Evolutionary conservation across 2,888 invertebrate genomes (phyloP).

Genomic region (Phengaris alcon): DNA sequence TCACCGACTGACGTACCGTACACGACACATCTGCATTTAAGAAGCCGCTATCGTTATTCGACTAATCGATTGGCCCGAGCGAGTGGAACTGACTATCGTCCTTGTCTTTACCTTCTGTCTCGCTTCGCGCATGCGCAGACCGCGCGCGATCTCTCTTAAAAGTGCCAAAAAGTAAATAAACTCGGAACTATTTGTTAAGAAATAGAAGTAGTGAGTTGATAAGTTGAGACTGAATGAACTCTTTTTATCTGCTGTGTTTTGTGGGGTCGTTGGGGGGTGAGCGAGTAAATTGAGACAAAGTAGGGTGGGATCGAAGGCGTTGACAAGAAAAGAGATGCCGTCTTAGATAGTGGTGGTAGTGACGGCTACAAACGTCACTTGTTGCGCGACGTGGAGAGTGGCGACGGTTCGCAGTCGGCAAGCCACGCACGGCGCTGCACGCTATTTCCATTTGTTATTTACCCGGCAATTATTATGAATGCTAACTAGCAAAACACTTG

Average conservation of each 20-base stretch:
- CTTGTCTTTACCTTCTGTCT: conserved; percentile 58
- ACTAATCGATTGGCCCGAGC: conserved; percentile 79
- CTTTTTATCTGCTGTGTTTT: not conserved
- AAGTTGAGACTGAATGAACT: not conserved
- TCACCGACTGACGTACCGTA: conserved; percentile 73
- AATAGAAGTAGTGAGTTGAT: conserved; percentile 44
- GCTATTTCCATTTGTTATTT: conserved; percentile 56
- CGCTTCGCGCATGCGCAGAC: conserved; percentile 63
- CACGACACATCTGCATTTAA: conserved; percentile 80
- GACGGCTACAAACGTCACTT: conserved; percentile 34
- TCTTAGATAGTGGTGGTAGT: conserved; percentile 53
- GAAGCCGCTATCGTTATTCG: conserved; percentile 80
- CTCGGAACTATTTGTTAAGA: conserved; percentile 66
- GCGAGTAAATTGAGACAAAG: not conserved
- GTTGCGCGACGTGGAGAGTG: conserved; percentile 15
- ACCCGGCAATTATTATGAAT: conserved; percentile 57
- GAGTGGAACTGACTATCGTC: conserved; percentile 67
- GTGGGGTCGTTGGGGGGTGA: not conserved
- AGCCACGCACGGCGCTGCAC: conserved; percentile 71
- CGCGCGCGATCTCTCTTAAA: conserved; percentile 61
- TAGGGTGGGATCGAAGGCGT: conserved; percentile 5
- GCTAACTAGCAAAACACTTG: conserved; percentile 39
- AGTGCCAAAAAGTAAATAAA: conserved; percentile 77
- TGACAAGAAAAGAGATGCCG: conserved; percentile 45
- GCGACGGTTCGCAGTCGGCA: conserved; percentile 62